A percentile compares a stretch with the other conserved stretches of the same genome.
phyloP scores from a whole-genome alignment of 1,140 invertebrate species.

The Cryptotermes secundus region DNA sequence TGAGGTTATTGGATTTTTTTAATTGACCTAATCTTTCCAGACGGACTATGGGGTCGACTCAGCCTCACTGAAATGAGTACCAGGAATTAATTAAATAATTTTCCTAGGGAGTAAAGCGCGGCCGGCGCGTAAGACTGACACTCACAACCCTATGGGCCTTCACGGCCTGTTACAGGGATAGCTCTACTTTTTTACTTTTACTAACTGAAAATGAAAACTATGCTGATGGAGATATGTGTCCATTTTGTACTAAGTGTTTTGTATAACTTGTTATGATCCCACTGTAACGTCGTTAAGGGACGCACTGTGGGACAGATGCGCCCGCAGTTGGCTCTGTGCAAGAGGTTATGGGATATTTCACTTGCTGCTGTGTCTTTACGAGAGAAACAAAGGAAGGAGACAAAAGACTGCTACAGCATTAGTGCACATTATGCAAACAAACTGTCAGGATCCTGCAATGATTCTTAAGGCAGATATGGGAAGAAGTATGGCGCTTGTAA shows the following conservation, averaged over 20 bases:
- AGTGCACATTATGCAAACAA: neutral
- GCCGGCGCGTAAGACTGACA: too few relatives aligned
- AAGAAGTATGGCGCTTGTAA: neutral
- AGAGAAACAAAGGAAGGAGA: neutral
- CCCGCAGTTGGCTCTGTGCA: neutral
- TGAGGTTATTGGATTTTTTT: too few relatives aligned
- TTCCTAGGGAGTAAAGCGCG: too few relatives aligned
- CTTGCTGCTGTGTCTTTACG: neutral
- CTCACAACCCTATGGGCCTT: too few relatives aligned
- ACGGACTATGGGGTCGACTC: too few relatives aligned
- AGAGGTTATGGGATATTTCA: neutral
- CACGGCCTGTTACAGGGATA: too few relatives aligned
- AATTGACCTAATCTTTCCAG: too few relatives aligned
- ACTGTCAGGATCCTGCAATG: neutral
- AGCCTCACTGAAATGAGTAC: too few relatives aligned
- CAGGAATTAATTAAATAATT: too few relatives aligned
- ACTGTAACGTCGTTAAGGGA: neutral
- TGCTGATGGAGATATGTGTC: neutral
- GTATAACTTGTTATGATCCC: neutral
- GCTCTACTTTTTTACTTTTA: too few relatives aligned
- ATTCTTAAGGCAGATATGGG: neutral
- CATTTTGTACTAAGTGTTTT: neutral
- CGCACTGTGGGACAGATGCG: neutral
- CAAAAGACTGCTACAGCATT: neutral
- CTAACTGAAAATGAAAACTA: neutral